phyloP scores from a whole-genome alignment of 30 jellyfish, hydroid and myxozoan species.

The Euphysa ruthae region DNA sequence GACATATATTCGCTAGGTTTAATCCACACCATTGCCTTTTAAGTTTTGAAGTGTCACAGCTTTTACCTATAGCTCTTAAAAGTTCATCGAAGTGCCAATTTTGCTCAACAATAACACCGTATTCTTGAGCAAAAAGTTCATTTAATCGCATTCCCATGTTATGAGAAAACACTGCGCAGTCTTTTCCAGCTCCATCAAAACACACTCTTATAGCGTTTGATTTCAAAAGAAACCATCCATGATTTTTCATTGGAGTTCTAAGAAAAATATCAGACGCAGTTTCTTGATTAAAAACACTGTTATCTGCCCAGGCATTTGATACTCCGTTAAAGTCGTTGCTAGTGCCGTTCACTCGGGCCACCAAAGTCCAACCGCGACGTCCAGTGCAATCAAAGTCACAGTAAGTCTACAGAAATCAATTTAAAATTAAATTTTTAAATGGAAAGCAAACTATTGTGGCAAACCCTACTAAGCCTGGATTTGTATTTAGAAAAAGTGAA shows the following conservation, averaged over 20 bases:
- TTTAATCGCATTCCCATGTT: conserved; percentile 68
- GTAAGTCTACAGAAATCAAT: conserved; percentile 55
- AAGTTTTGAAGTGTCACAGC: conserved; percentile 48
- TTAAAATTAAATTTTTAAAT: no score
- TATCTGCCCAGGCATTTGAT: conserved; percentile 95
- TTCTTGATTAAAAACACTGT: conserved; percentile 75
- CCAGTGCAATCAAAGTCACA: conserved; percentile 86
- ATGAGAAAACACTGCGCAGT: conserved; percentile 92
- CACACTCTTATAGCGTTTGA: conserved; percentile 87
- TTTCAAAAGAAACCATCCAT: conserved; percentile 80
- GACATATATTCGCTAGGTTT: conserved; percentile 88
- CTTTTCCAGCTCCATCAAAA: conserved; percentile 75
- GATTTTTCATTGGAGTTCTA: conserved; percentile 77
- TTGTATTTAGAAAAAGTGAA: no score
- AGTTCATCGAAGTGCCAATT: conserved; percentile 78
- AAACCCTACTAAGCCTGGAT: no score
- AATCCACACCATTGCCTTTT: conserved; percentile 92
- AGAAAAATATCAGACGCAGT: conserved; percentile 64
- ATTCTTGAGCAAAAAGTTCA: conserved; percentile 62
- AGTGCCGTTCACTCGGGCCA: conserved; percentile 95
- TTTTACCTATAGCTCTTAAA: conserved; percentile 71
- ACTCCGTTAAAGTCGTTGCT: conserved; percentile 91
- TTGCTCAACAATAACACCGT: conserved; percentile 78
- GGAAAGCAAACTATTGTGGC: no score
- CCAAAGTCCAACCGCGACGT: conserved; percentile 97